A percentile compares a stretch with the other conserved stretches of the same genome.
phyloP scores from a whole-genome alignment of 2,888 invertebrate genomes.

The Elysia crispata region DNA sequence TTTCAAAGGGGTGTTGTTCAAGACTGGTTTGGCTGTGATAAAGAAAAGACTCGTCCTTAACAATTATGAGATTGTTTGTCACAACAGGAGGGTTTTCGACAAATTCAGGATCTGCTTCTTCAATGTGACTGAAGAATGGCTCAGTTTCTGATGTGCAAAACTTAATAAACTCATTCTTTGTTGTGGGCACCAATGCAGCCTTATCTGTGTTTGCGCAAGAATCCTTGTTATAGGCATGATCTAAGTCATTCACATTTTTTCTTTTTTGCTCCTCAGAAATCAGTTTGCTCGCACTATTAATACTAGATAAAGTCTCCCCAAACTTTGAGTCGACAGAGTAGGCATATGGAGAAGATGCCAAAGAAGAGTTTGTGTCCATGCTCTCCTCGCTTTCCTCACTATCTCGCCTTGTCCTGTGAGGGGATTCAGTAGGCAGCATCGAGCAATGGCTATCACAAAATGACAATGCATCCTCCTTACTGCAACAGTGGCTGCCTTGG shows the following conservation, averaged over 20 bases:
- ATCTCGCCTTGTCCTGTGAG: not conserved
- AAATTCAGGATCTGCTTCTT: too few species aligned
- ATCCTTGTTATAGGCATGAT: too few species aligned
- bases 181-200: too few species aligned
- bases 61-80: not conserved
- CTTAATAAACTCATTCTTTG: too few species aligned
- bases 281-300: not conserved
- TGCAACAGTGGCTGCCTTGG: not conserved
- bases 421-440: not conserved
- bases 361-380: not conserved
- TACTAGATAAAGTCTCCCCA: not conserved
- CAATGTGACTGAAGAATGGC: too few species aligned
- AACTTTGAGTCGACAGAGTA: not conserved
- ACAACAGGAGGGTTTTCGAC: not conserved
- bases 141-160: too few species aligned
- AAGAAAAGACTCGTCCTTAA: slow-evolving; percentile 1
- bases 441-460: not conserved
- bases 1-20: not conserved
- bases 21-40: not conserved
- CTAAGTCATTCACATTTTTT: too few species aligned
- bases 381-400: not conserved
- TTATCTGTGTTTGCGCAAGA: too few species aligned
- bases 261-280: not conserved
- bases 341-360: too few species aligned
- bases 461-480: not conserved